Evolutionary conservation across 2,113 vertebrate genomes (phyloP).

Genomic region (Malurus melanocephalus): DNA sequence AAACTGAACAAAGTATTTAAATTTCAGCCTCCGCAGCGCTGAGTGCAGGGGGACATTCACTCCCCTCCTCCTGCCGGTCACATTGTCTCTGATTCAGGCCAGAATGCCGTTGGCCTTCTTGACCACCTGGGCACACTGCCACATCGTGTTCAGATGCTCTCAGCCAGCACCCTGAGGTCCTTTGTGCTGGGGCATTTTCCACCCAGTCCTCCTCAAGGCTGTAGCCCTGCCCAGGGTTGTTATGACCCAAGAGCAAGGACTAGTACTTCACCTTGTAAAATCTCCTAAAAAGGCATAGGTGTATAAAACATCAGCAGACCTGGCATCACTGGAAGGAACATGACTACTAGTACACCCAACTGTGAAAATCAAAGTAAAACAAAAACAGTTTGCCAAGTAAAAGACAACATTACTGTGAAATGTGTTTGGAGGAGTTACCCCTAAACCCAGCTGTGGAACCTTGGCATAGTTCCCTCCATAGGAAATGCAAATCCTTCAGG

Average conservation of each 20-base stretch:
- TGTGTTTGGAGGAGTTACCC: neutral
- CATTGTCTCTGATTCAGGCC: neutral
- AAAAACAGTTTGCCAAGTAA: neutral
- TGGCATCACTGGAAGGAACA: neutral
- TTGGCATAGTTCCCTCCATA: too few species aligned
- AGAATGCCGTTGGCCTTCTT: neutral
- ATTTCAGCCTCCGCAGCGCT: fast-evolving
- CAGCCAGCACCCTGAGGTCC: too few species aligned
- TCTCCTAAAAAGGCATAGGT: neutral
- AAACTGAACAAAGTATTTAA: neutral
- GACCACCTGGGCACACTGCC: neutral
- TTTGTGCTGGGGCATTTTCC: neutral
- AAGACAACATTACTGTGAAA: fast-evolving
- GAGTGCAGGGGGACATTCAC: neutral
- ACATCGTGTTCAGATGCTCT: neutral
- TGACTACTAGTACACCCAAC: too few species aligned
- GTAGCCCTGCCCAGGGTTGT: fast-evolving
- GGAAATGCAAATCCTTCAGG: neutral
- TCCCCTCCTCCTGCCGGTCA: neutral
- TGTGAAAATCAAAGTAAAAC: neutral
- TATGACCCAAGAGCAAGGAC: too few species aligned
- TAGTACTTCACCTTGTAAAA: neutral
- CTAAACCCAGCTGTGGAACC: neutral
- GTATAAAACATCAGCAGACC: neutral
- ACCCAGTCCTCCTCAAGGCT: neutral